Evolutionary conservation across 2,888 invertebrate species (phyloP), one percentile per base, ranked within the genome.

Genomic region (Drosophila kanekoi): DNA sequence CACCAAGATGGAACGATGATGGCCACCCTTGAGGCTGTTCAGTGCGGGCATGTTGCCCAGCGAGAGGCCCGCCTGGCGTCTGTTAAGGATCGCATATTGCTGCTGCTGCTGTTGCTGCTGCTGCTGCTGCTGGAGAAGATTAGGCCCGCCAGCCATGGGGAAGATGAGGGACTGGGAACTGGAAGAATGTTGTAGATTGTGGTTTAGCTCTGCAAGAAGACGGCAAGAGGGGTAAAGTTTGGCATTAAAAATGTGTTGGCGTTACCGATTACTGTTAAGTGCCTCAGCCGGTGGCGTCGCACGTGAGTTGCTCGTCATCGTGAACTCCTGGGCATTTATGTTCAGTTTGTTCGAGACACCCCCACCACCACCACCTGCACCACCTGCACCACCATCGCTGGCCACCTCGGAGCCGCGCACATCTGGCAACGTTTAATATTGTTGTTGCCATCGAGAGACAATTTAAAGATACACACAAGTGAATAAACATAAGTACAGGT

Each of bases 241-340:
- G 76, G 77, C 67, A 73, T 81, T 87, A 85, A 82, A 79, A 75
- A 75, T 79, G 80, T 73, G 64, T 81, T 82, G 85, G 81, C 84
- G 76, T 90, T 92, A 92, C 91, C 91, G 90, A 89, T 87, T 79
- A 77, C 75, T 88, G 75, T 63, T 74, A 56, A 68, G 71, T 68
- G 83, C 72, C 80, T 90, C 89, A 77, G 83, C 84, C 81, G 90
- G 79, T 78, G 87, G 72, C 68, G 77, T 72, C 20, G 71, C 62
- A 48, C 73, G 74, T 54, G 69, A 61, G 63, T 79, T 68, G 62
- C 62, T 62, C 53, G 79, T 95, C 96, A 96, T 96, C 89, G 96
- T 96, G 93, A 97, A 97, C 94, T 97, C 97, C 93, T 97, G 97
- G 68, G 97, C 97, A 93, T 97, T 96, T 77, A 96, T 97, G 93